Conservation (phyloP, 2,797 vertebrate species). For the Acanthornis magna region DNA sequence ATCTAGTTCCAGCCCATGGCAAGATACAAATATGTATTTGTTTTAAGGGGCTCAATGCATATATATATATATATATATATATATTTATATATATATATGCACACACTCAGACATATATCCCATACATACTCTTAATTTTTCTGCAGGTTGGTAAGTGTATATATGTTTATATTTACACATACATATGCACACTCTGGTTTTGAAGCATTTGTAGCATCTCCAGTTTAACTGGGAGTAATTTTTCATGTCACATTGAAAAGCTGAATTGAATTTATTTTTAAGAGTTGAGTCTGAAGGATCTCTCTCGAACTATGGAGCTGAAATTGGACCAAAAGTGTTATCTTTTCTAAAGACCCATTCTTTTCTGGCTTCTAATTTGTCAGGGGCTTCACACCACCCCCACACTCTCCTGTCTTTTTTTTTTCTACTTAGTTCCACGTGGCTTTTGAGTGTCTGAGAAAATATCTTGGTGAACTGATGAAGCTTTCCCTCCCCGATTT, state of each 20-base stretch:
- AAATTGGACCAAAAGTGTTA: not conserved
- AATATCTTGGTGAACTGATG: not conserved
- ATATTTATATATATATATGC: accelerated
- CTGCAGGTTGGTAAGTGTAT: accelerated
- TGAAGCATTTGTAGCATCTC: not conserved
- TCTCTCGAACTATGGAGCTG: not conserved
- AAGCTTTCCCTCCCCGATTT: not conserved
- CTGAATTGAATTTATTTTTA: not conserved
- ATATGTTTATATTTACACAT: not conserved
- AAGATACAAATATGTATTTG: not conserved
- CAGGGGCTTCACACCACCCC: not conserved
- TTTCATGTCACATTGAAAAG: not conserved
- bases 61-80: not conserved
- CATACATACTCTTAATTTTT: not conserved
- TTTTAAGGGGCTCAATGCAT: not conserved
- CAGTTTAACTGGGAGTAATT: not conserved
- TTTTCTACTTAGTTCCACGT: not conserved
- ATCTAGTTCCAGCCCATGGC: too few species aligned
- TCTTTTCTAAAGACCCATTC: not conserved
- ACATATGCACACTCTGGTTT: not conserved
- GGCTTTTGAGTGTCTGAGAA: not conserved
- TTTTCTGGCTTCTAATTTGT: not conserved
- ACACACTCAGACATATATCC: not conserved
- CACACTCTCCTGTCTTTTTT: not conserved
- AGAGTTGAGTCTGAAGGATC: not conserved